Evolutionary conservation across 2,888 invertebrate species (phyloP), one percentile per base, ranked within the genome.

Genomic region (Dyspetes luteomarginatus): DNA sequence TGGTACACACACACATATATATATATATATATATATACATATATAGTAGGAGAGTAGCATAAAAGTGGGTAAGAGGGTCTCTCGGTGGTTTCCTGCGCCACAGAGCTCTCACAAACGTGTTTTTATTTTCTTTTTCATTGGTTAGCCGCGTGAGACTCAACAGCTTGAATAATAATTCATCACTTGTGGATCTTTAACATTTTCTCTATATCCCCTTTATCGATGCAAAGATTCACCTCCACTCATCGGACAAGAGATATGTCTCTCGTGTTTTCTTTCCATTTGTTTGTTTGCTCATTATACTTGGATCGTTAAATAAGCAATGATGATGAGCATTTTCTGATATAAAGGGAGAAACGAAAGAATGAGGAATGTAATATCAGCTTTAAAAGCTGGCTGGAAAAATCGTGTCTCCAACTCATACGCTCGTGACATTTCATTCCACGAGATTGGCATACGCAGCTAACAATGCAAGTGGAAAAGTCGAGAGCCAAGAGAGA

Each of bases 101-200:
- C 30, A n/a, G 64, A 52, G 36, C 65, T 72, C 36, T 62, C 67
- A 72, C 41, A 58, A 43, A 12, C 48, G 43, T 55, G 58, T 58
- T 52, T 73, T 60, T 36, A 50, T 75, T 72, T 22, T 15, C 58
- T 17, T 56, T 62, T 81, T 43, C 64, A 52, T 60, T 19, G 62
- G 48, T 52, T 5, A 41, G 45, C 17, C 48, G 56, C 56, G 12
- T 36, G 43, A 26, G 26, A 48, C 19, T 68, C 26, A 36, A 67
- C n/a, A 68, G 24, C 58, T 82, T 74, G 73, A 77, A 82, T 80
- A 80, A 82, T 80, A 74, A 82, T 80, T 74, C 19, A 65, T 71
- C 58, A 64, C 73, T 71, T n/a, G 43, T 12, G 22, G 19, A 28
- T 22, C 30, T 56, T 7, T 19, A 7, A 15, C 26, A 4, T 17